phyloP scores from a whole-genome alignment of 1,140 invertebrate genomes.

The Drosophila kohkoa region DNA sequence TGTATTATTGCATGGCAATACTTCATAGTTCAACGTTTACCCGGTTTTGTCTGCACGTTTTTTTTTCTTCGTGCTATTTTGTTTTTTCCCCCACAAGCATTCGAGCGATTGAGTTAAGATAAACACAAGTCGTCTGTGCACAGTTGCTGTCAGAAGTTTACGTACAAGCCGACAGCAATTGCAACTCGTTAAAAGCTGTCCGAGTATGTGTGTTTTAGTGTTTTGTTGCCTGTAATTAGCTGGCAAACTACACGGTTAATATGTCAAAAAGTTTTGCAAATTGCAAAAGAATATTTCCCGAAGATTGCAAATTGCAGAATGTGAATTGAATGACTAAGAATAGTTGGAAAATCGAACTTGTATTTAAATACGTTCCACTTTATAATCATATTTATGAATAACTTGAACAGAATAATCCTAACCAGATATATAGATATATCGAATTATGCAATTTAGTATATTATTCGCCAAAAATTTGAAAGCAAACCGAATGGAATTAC shows the following conservation, averaged over 20 bases:
- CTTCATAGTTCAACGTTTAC: conserved; percentile 58
- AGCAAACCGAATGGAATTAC: not conserved
- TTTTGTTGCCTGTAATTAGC: not conserved
- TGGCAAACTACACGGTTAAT: not conserved
- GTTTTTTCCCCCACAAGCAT: conserved; percentile 2
- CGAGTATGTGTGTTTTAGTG: not conserved
- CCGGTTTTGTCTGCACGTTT: conserved; percentile 30
- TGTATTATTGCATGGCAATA: conserved; percentile 61
- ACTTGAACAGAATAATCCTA: no score
- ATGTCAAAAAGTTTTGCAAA: not conserved
- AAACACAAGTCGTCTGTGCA: conserved; percentile 27
- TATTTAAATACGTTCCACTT: no score
- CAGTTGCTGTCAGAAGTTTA: conserved; percentile 34
- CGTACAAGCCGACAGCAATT: not conserved
- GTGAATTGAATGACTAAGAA: no score
- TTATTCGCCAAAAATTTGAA: no score
- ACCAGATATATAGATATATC: no score
- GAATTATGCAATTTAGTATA: no score
- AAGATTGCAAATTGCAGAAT: no score
- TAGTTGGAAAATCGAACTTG: no score
- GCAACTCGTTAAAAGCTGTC: not conserved
- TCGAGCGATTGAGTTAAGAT: conserved; percentile 45
- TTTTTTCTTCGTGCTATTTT: not conserved
- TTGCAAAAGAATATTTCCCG: not conserved
- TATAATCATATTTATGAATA: no score